Evolutionary conservation across 2,113 vertebrate species (phyloP).

Genomic region (Hystrix brachyura): DNA sequence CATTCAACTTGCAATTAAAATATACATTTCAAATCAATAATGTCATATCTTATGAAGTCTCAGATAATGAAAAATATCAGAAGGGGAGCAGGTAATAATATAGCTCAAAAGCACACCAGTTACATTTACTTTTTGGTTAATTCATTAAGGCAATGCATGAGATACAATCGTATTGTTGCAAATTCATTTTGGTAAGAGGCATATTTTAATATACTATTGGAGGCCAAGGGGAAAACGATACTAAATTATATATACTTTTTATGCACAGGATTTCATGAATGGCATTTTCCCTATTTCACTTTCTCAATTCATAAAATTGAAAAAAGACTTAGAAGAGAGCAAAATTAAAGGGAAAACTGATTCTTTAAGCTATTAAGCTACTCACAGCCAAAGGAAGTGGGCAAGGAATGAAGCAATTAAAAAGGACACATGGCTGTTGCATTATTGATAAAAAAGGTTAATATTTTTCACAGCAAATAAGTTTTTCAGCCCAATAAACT

Average conservation of each 20-base stretch:
- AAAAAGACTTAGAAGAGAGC: constrained; percentile 35
- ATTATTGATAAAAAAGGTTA: constrained; percentile 71
- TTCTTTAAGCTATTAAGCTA: constrained; percentile 7
- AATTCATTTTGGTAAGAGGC: constrained; percentile 29
- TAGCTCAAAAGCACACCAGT: neutral
- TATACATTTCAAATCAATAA: constrained; percentile 66
- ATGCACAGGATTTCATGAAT: constrained; percentile 47
- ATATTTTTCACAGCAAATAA: constrained; percentile 66
- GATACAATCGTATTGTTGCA: constrained; percentile 45
- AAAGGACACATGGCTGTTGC: constrained; percentile 33
- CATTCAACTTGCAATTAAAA: constrained; percentile 71
- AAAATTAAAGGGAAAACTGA: constrained; percentile 58
- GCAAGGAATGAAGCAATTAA: constrained; percentile 56
- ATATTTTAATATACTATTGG: constrained; percentile 40
- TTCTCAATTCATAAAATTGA: constrained; percentile 15
- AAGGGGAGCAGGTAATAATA: neutral
- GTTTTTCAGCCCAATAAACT: constrained; percentile 26
- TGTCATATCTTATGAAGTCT: constrained; percentile 29
- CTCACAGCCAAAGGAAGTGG: constrained; percentile 24
- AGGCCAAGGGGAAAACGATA: neutral
- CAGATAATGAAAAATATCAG: constrained; percentile 19
- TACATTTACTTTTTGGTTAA: constrained; percentile 63
- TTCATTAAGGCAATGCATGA: constrained; percentile 41
- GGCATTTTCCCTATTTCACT: constrained; percentile 27
- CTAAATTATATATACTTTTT: constrained; percentile 58